Percentiles rank a stretch among this genome's conserved stretches.
phyloP scores from a whole-genome alignment of 2,797 vertebrate genomes.

The Bradypodion pumilum region DNA sequence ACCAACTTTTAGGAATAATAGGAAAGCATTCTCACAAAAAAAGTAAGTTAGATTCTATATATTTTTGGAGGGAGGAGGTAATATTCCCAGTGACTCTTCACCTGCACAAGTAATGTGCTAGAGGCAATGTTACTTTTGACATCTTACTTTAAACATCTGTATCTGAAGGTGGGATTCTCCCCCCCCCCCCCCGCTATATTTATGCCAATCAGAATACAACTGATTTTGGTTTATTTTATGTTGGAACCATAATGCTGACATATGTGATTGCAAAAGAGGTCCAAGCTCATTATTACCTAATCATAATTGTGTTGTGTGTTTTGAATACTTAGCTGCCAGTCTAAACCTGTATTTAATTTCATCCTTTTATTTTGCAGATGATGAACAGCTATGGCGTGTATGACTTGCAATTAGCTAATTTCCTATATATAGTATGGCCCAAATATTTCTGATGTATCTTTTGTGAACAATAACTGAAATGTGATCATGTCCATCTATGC shows the following conservation, averaged over 20 bases:
- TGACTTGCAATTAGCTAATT: background rate
- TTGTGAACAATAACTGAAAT: background rate
- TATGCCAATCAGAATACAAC: constrained; percentile 24
- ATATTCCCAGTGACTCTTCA: too few relatives aligned
- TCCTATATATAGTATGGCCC: background rate
- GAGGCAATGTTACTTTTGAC: too few relatives aligned
- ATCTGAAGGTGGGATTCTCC: too few relatives aligned
- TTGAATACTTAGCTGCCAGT: constrained; percentile 8
- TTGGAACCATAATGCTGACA: background rate
- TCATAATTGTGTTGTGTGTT: background rate
- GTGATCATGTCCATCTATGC: background rate
- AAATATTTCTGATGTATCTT: constrained; percentile 8
- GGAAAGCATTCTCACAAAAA: too few relatives aligned
- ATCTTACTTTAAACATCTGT: too few relatives aligned
- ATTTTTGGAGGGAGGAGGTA: too few relatives aligned
- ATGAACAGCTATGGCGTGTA: background rate
- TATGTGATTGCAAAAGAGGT: constrained; percentile 10
- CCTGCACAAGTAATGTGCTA: too few relatives aligned
- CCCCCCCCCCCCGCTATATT: background rate
- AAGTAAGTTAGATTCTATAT: too few relatives aligned
- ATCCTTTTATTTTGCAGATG: constrained; percentile 28
- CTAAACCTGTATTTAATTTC: constrained; percentile 5
- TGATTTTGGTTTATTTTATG: constrained; percentile 9
- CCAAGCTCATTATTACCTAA: background rate
- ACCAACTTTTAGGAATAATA: too few relatives aligned